These are phyloP conservation scores for Rhinichthys osculus DNA, from an alignment of 2,797 vertebrate genomes.

Conservation along the genomic window DNA sequence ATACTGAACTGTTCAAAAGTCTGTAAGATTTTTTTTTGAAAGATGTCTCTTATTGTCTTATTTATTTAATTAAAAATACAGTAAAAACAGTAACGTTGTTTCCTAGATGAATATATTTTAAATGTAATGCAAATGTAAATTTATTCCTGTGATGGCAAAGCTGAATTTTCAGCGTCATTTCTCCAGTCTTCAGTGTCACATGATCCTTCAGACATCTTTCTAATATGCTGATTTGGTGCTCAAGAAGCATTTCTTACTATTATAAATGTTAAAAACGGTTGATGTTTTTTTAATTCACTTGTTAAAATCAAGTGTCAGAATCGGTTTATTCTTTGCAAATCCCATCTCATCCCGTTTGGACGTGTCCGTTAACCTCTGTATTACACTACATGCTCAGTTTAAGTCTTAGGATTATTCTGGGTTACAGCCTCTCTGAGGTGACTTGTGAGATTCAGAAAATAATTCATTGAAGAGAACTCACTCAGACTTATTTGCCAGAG, in stretches of 20 bases:
- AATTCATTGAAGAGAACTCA: not conserved
- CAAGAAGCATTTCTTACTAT: not conserved
- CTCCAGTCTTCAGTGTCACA: too few species aligned
- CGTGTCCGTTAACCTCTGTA: not conserved
- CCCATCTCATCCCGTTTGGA: not conserved
- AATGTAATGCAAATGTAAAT: not conserved
- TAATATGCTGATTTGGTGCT: not conserved
- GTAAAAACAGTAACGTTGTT: not conserved
- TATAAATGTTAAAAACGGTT: not conserved
- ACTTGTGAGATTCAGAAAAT: not conserved
- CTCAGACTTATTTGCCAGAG: slow-evolving; percentile 19
- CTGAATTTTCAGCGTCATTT: too few species aligned
- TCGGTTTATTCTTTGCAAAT: not conserved
- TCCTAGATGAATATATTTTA: not conserved
- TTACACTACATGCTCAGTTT: not conserved
- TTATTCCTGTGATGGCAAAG: not conserved
- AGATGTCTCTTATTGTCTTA: not conserved
- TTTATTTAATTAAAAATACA: not conserved
- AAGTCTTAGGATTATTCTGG: not conserved
- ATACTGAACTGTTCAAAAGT: not conserved
- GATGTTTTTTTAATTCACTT: not conserved
- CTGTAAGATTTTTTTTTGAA: not conserved
- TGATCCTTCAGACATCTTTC: too few species aligned
- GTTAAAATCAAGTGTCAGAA: not conserved
- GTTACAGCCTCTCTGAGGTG: not conserved